A percentile compares a stretch with the other conserved stretches of the same genome.
Conservation (phyloP, 2,113 vertebrate genomes). For the Dryoscopus gambensis region DNA sequence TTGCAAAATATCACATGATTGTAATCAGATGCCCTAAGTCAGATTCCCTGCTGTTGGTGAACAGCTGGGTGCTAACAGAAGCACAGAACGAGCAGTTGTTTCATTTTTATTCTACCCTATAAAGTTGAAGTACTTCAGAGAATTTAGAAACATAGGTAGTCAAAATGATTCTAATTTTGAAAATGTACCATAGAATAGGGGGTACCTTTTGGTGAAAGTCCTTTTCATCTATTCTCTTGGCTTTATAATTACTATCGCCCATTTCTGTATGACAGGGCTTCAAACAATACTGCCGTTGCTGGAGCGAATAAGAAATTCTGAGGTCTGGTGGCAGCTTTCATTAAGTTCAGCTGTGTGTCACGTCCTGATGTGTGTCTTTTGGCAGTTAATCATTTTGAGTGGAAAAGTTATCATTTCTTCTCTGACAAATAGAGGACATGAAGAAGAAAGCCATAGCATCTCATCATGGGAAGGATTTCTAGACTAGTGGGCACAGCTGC, state of each 20-base stretch:
- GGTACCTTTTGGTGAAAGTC: not conserved
- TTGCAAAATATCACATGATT: not conserved
- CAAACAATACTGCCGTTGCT: not conserved
- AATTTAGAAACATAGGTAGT: not conserved
- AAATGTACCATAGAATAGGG: not conserved
- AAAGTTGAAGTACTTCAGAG: not conserved
- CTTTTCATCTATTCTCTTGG: not conserved
- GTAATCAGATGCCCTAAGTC: not conserved
- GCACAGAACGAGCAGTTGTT: not conserved
- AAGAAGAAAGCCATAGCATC: not conserved
- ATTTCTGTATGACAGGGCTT: not conserved
- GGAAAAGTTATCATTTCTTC: not conserved
- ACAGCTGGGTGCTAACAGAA: not conserved
- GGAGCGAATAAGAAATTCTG: not conserved
- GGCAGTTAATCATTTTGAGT: not conserved
- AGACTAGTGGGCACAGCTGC: not conserved
- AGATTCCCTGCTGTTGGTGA: not conserved
- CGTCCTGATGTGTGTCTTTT: not conserved
- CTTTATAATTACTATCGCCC: not conserved
- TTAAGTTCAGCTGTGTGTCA: not conserved
- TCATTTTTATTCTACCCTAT: not conserved
- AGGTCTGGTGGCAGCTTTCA: not conserved
- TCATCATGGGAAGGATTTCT: not conserved
- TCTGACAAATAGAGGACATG: not conserved
- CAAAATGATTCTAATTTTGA: not conserved